Percentiles rank a stretch among this genome's conserved stretches.
Conservation (phyloP, 2,797 vertebrate genomes). For the Scyliorhinus canicula region DNA sequence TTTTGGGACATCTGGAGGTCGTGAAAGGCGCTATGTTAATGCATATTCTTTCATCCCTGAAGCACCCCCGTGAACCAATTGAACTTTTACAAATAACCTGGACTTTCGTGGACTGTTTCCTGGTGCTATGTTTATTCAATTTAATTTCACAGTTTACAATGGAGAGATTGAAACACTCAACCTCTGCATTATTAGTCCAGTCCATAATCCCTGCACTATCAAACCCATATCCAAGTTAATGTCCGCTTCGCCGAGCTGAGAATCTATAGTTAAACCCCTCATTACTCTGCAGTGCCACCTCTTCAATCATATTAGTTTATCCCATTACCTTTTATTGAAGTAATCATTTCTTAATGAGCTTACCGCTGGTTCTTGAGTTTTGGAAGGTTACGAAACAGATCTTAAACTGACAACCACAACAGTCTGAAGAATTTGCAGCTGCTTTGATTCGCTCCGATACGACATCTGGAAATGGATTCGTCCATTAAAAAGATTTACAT, state of each 20-base stretch:
- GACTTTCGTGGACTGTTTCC: not conserved
- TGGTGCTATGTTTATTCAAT: not conserved
- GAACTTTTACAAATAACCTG: not conserved
- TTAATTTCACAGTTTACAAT: not conserved
- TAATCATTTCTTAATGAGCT: slow-evolving; percentile 26
- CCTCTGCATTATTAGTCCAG: not conserved
- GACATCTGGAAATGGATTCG: too few relatives aligned
- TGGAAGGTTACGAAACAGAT: not conserved
- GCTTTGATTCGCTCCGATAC: not conserved
- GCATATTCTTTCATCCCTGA: not conserved
- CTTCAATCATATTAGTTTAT: slow-evolving; percentile 10
- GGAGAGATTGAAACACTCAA: not conserved
- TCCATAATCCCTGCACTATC: not conserved
- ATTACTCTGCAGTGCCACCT: not conserved
- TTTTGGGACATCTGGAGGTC: not conserved
- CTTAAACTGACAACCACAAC: not conserved
- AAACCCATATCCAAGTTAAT: not conserved
- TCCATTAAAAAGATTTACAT: too few relatives aligned
- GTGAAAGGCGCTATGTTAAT: not conserved
- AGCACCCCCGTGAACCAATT: not conserved
- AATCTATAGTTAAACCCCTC: slow-evolving; percentile 6
- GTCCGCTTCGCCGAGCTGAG: not conserved
- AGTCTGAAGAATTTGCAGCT: not conserved
- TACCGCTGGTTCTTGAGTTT: not conserved
- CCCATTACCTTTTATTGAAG: slow-evolving; percentile 32